phyloP scores from a whole-genome alignment of 2,888 invertebrate species.

The Drosophila antonietae region DNA sequence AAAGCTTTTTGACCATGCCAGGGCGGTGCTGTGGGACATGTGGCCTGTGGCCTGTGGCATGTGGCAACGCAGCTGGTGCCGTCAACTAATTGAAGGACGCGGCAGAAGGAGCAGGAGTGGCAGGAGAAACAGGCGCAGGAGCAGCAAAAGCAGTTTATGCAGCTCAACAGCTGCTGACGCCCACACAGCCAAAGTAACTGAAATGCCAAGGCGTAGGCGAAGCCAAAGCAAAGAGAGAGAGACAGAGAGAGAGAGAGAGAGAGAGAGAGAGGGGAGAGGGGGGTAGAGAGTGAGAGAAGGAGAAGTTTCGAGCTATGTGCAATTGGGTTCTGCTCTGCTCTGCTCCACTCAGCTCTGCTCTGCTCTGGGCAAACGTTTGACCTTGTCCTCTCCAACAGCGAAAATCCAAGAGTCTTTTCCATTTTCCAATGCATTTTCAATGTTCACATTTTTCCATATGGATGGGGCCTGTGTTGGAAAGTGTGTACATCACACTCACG shows the following conservation, averaged over 20 bases:
- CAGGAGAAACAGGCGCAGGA: not conserved
- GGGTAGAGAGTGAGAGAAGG: not conserved
- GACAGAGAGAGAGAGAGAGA: not conserved
- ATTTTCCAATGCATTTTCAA: constrained; percentile 21
- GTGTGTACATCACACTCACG: not conserved
- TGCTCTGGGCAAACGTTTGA: constrained; percentile 25
- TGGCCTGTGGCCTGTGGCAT: constrained; percentile 38
- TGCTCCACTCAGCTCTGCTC: not conserved
- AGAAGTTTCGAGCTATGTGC: constrained; percentile 20
- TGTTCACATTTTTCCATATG: constrained; percentile 43
- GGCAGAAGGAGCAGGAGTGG: not conserved
- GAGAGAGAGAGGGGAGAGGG: not conserved
- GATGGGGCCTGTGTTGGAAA: not conserved
- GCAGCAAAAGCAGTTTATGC: constrained; percentile 30
- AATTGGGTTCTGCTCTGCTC: constrained; percentile 25
- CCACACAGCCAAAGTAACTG: constrained; percentile 35
- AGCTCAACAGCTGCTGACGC: constrained; percentile 45
- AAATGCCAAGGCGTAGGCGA: constrained; percentile 44
- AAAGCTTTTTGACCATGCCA: constrained; percentile 6
- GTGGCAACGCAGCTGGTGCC: constrained; percentile 10
- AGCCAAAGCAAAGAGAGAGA: not conserved
- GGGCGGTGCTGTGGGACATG: constrained; percentile 35
- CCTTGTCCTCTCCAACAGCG: constrained; percentile 57
- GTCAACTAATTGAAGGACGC: constrained; percentile 23
- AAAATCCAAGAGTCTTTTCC: constrained; percentile 8